phyloP scores from a whole-genome alignment of 1,140 invertebrate species.

The Macrocentrus cingulum region DNA sequence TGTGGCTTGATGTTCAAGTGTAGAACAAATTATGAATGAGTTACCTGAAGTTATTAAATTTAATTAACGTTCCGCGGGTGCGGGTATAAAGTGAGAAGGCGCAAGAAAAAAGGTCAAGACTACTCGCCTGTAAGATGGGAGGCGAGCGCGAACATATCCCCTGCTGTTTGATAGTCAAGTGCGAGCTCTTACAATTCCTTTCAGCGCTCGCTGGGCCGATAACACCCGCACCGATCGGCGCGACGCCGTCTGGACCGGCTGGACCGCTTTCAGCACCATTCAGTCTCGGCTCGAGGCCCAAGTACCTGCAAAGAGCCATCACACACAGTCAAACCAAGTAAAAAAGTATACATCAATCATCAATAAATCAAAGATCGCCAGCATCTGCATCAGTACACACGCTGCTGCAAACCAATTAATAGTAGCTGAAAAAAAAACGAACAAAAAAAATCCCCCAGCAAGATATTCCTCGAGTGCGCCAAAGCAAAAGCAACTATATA shows the following conservation, averaged over 20 bases:
- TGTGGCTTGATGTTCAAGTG: too few relatives aligned
- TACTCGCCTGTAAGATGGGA: constrained; percentile 52
- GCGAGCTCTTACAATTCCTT: constrained; percentile 53
- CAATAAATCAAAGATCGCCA: too few relatives aligned
- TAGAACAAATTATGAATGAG: too few relatives aligned
- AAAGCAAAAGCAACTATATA: constrained; percentile 43
- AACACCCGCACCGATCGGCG: constrained; percentile 44
- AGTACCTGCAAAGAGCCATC: constrained; percentile 44
- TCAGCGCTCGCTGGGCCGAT: constrained; percentile 56
- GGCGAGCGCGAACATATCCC: constrained; percentile 54
- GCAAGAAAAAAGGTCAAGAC: neutral
- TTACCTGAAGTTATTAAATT: too few relatives aligned
- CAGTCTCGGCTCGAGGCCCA: constrained; percentile 50
- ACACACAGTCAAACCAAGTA: neutral
- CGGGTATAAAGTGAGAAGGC: constrained; percentile 9
- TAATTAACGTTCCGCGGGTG: neutral
- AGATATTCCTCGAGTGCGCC: constrained; percentile 12
- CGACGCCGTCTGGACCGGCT: constrained; percentile 36
- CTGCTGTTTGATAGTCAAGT: constrained; percentile 56
- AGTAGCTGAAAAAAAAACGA: constrained; percentile 2
- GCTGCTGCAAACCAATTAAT: neutral
- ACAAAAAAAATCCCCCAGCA: neutral
- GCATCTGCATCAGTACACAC: too few relatives aligned
- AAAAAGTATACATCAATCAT: too few relatives aligned
- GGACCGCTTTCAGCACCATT: constrained; percentile 33